Conservation (phyloP, 2,113 vertebrate species). For the Anser cygnoides region DNA sequence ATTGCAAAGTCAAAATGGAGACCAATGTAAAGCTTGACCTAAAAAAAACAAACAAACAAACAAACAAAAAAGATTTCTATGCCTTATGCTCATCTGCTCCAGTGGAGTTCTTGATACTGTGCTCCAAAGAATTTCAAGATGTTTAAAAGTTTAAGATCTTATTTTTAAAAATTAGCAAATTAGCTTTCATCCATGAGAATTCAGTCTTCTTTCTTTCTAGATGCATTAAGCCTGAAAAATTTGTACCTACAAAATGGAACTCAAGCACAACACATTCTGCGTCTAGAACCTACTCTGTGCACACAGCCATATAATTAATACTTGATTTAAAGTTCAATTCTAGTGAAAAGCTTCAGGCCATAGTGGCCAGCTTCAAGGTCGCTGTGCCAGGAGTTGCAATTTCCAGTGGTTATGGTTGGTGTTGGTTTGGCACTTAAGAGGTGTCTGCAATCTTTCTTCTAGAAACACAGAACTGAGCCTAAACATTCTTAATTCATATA, state of each 20-base stretch:
- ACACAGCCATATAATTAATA: background rate
- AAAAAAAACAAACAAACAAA: background rate
- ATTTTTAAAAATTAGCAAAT: background rate
- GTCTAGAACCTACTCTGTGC: background rate
- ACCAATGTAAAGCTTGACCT: background rate
- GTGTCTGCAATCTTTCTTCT: background rate
- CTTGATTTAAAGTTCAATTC: background rate
- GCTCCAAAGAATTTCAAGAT: background rate
- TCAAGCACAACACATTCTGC: background rate
- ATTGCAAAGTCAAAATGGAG: background rate
- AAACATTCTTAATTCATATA: background rate
- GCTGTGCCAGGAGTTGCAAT: background rate
- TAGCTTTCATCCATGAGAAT: background rate
- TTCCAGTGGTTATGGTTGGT: background rate
- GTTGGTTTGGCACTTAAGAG: background rate
- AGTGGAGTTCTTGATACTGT: background rate
- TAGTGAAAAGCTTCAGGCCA: background rate
- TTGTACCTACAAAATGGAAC: background rate
- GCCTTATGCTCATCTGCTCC: accelerated
- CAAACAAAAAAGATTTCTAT: background rate
- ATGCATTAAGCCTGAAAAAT: background rate
- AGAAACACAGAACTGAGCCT: background rate
- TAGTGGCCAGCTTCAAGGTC: background rate
- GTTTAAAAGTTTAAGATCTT: background rate
- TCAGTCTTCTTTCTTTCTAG: background rate